phyloP scores from a whole-genome alignment of 2,888 invertebrate species.

The Ennomos fuscantarius region DNA sequence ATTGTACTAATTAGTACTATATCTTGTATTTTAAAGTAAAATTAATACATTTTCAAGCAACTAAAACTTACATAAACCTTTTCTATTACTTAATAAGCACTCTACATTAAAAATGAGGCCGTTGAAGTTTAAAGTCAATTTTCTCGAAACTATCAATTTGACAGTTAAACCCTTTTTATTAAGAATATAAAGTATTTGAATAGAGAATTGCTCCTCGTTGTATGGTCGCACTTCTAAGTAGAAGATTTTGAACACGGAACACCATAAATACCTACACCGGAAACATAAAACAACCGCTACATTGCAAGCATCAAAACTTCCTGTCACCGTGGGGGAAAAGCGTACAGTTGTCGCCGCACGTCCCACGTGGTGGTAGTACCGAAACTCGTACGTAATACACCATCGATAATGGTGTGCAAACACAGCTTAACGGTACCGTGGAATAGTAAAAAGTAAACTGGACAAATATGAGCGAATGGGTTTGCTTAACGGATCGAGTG shows the following conservation, averaged over 20 bases:
- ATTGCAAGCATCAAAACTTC: constrained; percentile 22
- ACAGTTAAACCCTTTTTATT: too few species aligned
- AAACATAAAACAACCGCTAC: constrained; percentile 34
- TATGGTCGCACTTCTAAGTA: neutral
- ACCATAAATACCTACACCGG: constrained; percentile 23
- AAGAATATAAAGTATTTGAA: too few species aligned
- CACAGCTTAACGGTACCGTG: constrained; percentile 72
- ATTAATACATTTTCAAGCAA: too few species aligned
- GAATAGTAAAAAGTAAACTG: constrained; percentile 82
- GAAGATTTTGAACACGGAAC: constrained; percentile 19
- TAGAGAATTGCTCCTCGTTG: too few species aligned
- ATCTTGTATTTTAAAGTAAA: too few species aligned
- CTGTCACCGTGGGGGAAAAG: constrained; percentile 12
- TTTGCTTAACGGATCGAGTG: constrained; percentile 75
- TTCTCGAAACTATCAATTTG: too few species aligned
- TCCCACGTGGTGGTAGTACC: constrained; percentile 25
- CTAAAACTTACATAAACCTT: too few species aligned
- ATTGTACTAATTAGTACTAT: too few species aligned
- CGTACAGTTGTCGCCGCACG: constrained; percentile 8
- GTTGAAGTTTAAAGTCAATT: too few species aligned
- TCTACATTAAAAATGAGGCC: too few species aligned
- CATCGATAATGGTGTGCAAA: constrained; percentile 76
- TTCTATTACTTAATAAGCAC: too few species aligned
- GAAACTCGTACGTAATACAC: constrained; percentile 43
- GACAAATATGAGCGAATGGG: constrained; percentile 79